Evolutionary conservation across 30 jellyfish, hydroid and myxozoan genomes (phyloP).

Genomic region (Nemopilema nomurai): DNA sequence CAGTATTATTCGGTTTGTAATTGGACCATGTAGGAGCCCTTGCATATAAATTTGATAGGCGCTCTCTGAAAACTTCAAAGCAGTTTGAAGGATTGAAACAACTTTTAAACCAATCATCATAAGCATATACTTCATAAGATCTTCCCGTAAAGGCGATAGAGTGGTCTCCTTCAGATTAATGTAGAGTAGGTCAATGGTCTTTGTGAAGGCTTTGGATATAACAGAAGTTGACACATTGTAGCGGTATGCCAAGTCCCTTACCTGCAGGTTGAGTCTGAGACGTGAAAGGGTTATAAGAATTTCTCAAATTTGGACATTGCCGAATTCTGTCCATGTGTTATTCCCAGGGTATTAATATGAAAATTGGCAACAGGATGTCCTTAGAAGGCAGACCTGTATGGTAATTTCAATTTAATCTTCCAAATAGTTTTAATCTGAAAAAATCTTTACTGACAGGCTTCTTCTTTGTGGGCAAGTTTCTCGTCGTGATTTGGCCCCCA

Average conservation of each 20-base stretch:
- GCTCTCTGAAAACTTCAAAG: slow-evolving; percentile 42
- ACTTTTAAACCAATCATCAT: slow-evolving; percentile 30
- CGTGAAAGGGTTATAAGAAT: slow-evolving; percentile 2
- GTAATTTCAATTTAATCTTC: not conserved
- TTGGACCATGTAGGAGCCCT: slow-evolving; percentile 45
- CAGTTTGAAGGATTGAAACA: no score
- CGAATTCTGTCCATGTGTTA: not conserved
- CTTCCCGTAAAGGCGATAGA: slow-evolving; percentile 43
- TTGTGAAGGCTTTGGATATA: not conserved
- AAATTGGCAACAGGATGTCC: slow-evolving; percentile 7
- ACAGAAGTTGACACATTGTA: slow-evolving; percentile 23
- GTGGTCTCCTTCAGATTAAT: not conserved
- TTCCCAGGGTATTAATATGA: slow-evolving; percentile 16
- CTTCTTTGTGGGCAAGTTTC: slow-evolving; percentile 1
- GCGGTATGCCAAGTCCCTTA: slow-evolving; percentile 23
- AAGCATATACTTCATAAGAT: slow-evolving; percentile 33
- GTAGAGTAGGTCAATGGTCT: slow-evolving; percentile 1
- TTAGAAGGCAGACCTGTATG: slow-evolving; percentile 28
- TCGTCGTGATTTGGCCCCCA: slow-evolving; percentile 10
- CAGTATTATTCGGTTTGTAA: slow-evolving; percentile 41
- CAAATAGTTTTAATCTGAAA: not conserved
- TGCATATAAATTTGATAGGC: slow-evolving; percentile 29
- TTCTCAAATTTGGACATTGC: slow-evolving; percentile 13
- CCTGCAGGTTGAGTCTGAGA: slow-evolving; percentile 3
- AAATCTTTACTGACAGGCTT: not conserved